phyloP scores from a whole-genome alignment of 1,140 invertebrate genomes.

The Antheraea mylitta region DNA sequence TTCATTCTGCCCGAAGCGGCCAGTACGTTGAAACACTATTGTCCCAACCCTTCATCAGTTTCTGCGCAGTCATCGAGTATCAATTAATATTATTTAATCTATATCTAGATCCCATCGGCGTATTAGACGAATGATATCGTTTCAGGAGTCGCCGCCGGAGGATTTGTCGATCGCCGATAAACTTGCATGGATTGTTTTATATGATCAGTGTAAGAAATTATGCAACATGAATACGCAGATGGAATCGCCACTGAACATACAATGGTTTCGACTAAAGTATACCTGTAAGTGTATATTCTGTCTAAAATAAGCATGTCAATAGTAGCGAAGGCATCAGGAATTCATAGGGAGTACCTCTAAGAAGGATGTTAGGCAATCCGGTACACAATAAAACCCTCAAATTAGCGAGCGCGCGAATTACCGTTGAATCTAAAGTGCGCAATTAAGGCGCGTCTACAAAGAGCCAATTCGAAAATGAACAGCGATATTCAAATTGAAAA shows the following conservation, averaged over 20 bases:
- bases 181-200: conserved; percentile 31
- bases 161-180: conserved; percentile 60
- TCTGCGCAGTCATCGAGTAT: conserved; percentile 59
- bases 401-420: conserved; percentile 73
- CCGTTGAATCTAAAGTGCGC: conserved; percentile 73
- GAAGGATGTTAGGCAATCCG: conserved; percentile 60
- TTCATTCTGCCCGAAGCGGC: conserved; percentile 26
- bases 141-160: conserved; percentile 44
- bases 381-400: conserved; percentile 69
- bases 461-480: conserved; percentile 74
- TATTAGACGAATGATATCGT: conserved; percentile 65
- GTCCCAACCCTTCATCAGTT: conserved; percentile 41
- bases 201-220: conserved; percentile 41
- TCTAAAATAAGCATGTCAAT: conserved; percentile 17
- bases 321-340: conserved; percentile 36
- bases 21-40: conserved; percentile 30
- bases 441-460: conserved; percentile 70
- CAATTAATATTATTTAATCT: conserved; percentile 74
- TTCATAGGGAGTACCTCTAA: conserved; percentile 56
- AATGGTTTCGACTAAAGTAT: too few relatives aligned
- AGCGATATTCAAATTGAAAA: conserved; percentile 76
- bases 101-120: conserved; percentile 57
- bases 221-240: conserved; percentile 38
- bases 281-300: conserved; percentile 24
- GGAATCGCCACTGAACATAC: conserved; percentile 16